These are phyloP conservation scores for Actinemys pallida DNA, from an alignment of 2,113 vertebrate genomes.

Conservation along the genomic window DNA sequence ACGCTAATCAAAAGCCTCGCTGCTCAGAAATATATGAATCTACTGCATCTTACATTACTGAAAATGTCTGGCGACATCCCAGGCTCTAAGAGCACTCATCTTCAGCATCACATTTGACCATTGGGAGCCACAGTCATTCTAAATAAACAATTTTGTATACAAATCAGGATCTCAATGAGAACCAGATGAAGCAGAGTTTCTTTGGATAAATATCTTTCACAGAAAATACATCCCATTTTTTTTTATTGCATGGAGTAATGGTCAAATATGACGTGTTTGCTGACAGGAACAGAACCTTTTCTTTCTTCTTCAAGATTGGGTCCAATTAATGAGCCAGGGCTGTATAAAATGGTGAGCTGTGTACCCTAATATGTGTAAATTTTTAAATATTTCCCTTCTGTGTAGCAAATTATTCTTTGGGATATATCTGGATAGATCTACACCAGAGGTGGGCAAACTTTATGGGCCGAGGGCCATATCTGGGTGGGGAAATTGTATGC, in stretches of 20 bases:
- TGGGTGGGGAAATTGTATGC: too few relatives aligned
- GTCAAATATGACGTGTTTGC: neutral
- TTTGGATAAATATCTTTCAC: neutral
- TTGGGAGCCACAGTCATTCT: neutral
- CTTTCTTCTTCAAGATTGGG: neutral
- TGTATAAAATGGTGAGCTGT: neutral
- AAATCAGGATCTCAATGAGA: neutral
- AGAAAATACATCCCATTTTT: neutral
- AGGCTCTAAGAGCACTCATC: neutral
- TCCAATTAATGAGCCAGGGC: neutral
- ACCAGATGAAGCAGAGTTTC: neutral
- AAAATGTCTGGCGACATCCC: neutral
- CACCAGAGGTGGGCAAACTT: too few relatives aligned
- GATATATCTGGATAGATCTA: neutral
- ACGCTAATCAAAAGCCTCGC: neutral
- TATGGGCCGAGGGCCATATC: too few relatives aligned
- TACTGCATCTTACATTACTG: neutral
- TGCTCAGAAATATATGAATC: neutral
- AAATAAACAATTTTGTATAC: neutral
- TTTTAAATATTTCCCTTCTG: neutral
- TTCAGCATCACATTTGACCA: neutral
- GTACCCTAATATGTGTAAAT: neutral
- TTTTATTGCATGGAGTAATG: neutral
- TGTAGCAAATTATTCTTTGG: neutral
- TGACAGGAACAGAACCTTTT: neutral